These are phyloP conservation scores for Netelia melanura DNA, from an alignment of 2,888 invertebrate species.

Conservation along the genomic window DNA sequence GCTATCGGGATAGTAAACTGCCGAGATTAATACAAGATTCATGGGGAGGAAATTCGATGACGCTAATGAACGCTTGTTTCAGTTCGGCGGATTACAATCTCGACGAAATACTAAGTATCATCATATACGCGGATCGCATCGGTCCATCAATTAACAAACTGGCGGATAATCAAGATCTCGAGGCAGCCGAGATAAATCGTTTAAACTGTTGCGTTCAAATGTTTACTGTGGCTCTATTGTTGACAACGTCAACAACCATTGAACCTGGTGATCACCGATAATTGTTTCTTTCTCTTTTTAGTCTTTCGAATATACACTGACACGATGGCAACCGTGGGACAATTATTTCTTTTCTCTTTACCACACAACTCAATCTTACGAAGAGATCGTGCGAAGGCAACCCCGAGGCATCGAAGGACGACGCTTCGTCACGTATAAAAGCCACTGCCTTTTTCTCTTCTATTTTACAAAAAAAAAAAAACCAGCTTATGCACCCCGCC, in stretches of 20 bases:
- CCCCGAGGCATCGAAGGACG: constrained; percentile 23
- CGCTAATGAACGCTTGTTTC: constrained; percentile 97
- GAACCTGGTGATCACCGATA: not conserved
- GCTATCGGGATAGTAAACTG: constrained; percentile 96
- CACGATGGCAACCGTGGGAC: not conserved
- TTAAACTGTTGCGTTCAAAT: constrained; percentile 92
- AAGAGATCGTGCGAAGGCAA: constrained; percentile 16
- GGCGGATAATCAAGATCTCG: constrained; percentile 94
- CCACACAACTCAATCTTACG: constrained; percentile 13
- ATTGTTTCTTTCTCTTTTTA: not conserved
- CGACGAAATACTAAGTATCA: constrained; percentile 95
- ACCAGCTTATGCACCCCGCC: constrained; percentile 89
- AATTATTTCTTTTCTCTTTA: constrained; percentile 35
- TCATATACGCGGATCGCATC: constrained; percentile 93
- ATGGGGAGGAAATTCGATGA: constrained; percentile 96
- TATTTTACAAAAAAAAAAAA: constrained; percentile 29
- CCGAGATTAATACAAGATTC: constrained; percentile 97
- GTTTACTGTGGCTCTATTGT: constrained; percentile 88
- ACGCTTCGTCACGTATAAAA: constrained; percentile 40
- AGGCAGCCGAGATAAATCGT: constrained; percentile 91
- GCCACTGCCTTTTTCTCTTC: constrained; percentile 32
- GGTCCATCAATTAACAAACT: constrained; percentile 94
- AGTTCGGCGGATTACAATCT: constrained; percentile 96
- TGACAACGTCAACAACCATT: not conserved
- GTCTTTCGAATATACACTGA: not conserved